Percentiles rank a stretch among this genome's conserved stretches.
phyloP scores from a whole-genome alignment of 2,888 invertebrate species.

The Tricholauxania praeusta region DNA sequence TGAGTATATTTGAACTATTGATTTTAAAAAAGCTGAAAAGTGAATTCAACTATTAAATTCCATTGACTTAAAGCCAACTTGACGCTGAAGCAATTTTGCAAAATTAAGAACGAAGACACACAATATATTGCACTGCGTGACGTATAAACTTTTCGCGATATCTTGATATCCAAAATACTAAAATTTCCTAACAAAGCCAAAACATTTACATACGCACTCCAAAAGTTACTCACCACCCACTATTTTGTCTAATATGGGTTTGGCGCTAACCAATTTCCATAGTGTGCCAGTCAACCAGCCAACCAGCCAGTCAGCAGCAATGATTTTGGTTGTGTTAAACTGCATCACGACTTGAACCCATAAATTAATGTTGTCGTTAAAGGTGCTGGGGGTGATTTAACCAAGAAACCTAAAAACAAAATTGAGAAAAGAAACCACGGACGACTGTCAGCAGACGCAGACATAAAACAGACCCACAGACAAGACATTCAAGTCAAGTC shows the following conservation, averaged over 20 bases:
- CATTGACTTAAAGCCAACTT: too few relatives aligned
- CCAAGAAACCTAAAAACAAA: conserved; percentile 29
- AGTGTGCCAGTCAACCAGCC: conserved; percentile 9
- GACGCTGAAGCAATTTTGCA: too few relatives aligned
- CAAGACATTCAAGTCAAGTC: conserved; percentile 21
- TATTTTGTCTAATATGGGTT: conserved; percentile 43
- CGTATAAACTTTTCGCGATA: too few relatives aligned
- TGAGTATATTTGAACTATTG: too few relatives aligned
- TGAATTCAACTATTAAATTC: too few relatives aligned
- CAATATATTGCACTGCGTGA: too few relatives aligned
- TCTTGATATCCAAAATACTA: conserved; percentile 1
- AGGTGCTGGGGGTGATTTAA: conserved; percentile 49
- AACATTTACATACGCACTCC: too few relatives aligned
- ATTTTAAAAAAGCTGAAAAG: too few relatives aligned
- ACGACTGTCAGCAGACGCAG: conserved; percentile 10
- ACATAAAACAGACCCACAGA: conserved; percentile 12
- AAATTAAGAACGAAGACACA: too few relatives aligned
- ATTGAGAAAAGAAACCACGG: neutral
- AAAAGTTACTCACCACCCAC: conserved; percentile 8
- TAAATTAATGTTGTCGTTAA: conserved; percentile 54
- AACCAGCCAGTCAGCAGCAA: conserved; percentile 19
- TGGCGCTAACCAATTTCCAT: conserved; percentile 39
- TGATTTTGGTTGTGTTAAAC: conserved; percentile 30
- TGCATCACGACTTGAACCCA: conserved; percentile 52
- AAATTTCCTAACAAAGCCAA: conserved; percentile 29